phyloP scores from a whole-genome alignment of 2,113 vertebrate species.

The Myanophis thanlyinensis region DNA sequence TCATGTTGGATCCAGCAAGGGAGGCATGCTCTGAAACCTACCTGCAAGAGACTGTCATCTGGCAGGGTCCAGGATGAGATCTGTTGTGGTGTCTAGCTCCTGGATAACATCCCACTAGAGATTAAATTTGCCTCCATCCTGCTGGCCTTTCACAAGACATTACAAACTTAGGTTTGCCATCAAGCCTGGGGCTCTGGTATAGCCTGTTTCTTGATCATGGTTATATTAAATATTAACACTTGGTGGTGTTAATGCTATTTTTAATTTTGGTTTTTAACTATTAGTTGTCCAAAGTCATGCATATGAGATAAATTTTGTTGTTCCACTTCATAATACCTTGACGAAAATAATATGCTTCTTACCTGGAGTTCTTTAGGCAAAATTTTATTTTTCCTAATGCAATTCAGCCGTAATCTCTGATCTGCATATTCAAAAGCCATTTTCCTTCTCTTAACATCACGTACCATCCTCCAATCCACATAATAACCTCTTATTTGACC shows the following conservation, averaged over 20 bases:
- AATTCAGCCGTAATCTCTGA: conserved; percentile 87
- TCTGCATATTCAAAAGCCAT: conserved; percentile 88
- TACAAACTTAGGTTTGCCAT: neutral
- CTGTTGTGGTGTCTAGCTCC: neutral
- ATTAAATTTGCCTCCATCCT: neutral
- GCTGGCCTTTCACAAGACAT: neutral
- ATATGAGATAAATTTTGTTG: neutral
- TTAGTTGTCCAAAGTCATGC: neutral
- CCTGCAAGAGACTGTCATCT: neutral
- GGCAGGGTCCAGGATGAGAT: neutral
- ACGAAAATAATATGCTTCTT: conserved; percentile 13
- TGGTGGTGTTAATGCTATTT: neutral
- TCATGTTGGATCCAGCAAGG: neutral
- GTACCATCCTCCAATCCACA: conserved; percentile 92
- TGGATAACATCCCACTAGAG: neutral
- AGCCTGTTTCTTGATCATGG: neutral
- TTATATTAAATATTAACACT: neutral
- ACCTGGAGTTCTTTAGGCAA: conserved; percentile 93
- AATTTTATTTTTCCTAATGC: conserved; percentile 89
- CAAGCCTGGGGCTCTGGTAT: neutral
- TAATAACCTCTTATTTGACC: conserved; percentile 82
- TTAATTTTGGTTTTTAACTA: neutral
- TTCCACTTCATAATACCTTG: neutral
- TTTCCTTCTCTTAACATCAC: conserved; percentile 90
- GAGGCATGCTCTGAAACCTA: neutral